phyloP scores from a whole-genome alignment of 2,113 vertebrate genomes.

The Callocephalon fimbriatum region DNA sequence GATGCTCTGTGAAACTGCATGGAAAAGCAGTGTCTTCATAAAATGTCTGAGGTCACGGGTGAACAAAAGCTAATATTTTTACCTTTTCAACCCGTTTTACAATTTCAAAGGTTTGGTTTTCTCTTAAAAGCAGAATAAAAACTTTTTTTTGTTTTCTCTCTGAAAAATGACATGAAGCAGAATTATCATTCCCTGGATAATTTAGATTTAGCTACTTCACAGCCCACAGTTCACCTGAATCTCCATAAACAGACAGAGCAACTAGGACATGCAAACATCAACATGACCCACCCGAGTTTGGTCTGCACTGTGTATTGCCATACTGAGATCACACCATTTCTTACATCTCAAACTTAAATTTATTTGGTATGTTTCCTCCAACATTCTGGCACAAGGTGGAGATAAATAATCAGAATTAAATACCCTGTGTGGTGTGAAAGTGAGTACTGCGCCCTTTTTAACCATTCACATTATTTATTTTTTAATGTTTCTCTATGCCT shows the following conservation, averaged over 20 bases:
- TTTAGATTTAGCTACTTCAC: background rate
- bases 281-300: background rate
- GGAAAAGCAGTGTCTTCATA: background rate
- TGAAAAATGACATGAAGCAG: background rate
- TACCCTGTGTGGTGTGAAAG: background rate
- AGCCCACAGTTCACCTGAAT: background rate
- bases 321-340: background rate
- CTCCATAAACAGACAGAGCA: background rate
- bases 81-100: background rate
- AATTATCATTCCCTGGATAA: background rate
- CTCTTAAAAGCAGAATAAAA: background rate
- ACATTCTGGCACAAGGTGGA: background rate
- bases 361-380: background rate
- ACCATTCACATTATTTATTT: background rate
- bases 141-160: background rate
- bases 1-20: background rate
- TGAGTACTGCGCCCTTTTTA: background rate
- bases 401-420: background rate
- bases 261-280: background rate
- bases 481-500: background rate
- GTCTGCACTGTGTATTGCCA: background rate
- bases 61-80: background rate
- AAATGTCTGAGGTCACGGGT: background rate
- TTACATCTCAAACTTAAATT: background rate
- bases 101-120: background rate